phyloP scores from a whole-genome alignment of 2,888 invertebrate species.

The Lottia gigantea region DNA sequence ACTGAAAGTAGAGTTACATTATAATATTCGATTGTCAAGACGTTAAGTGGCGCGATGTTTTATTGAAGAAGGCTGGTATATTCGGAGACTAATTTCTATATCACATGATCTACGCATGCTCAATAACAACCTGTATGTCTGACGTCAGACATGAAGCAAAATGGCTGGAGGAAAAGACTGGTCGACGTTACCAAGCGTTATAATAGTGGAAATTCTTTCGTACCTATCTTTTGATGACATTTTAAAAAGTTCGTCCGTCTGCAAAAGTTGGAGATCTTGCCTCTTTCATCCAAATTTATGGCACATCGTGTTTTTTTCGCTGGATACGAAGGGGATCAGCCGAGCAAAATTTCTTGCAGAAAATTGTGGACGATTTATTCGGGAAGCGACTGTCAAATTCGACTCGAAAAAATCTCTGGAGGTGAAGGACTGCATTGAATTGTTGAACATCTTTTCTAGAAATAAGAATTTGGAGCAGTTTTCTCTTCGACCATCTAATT shows the following conservation, averaged over 20 bases:
- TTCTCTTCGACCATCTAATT: constrained; percentile 63
- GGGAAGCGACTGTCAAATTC: constrained; percentile 61
- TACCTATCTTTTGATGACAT: constrained; percentile 71
- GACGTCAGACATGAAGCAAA: constrained; percentile 40
- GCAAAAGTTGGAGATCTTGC: constrained; percentile 73
- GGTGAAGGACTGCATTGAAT: constrained; percentile 55
- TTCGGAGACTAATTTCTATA: no score
- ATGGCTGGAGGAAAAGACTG: constrained; percentile 58
- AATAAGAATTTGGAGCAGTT: constrained; percentile 62
- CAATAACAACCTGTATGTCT: not conserved
- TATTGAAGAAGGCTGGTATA: no score
- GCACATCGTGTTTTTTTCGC: constrained; percentile 49
- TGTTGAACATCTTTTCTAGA: constrained; percentile 54
- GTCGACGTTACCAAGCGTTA: constrained; percentile 62
- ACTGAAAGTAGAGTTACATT: no score
- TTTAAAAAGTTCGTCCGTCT: constrained; percentile 72
- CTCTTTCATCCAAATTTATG: constrained; percentile 66
- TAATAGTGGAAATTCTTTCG: constrained; percentile 69
- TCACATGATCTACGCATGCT: no score
- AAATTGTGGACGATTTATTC: constrained; percentile 63
- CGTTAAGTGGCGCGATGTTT: no score
- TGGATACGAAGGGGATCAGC: constrained; percentile 43
- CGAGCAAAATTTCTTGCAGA: constrained; percentile 60
- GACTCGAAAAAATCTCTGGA: constrained; percentile 58
- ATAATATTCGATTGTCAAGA: no score